phyloP scores from a whole-genome alignment of 2,113 vertebrate species.

The Columba janthina region DNA sequence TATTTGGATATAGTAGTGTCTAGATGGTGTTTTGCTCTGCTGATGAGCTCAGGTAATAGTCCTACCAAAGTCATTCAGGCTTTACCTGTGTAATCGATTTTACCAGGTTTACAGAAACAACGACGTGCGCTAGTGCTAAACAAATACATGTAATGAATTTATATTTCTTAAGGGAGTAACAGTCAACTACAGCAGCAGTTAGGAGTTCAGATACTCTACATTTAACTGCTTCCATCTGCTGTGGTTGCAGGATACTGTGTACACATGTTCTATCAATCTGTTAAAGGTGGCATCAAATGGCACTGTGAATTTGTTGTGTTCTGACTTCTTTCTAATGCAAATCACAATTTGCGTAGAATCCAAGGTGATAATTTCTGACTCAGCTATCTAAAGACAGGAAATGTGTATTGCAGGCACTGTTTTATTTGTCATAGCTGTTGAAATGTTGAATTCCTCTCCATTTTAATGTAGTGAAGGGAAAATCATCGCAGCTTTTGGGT shows the following conservation, averaged over 20 bases:
- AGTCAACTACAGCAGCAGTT: background rate
- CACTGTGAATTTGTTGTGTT: background rate
- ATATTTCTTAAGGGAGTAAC: background rate
- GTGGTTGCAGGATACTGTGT: background rate
- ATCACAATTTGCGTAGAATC: background rate
- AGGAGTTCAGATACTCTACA: background rate
- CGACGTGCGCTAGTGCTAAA: background rate
- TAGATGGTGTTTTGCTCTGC: background rate
- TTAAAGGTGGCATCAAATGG: background rate
- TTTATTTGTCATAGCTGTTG: background rate
- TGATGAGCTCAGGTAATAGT: background rate
- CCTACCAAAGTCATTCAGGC: accelerated
- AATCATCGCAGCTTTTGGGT: background rate
- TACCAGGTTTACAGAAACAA: background rate
- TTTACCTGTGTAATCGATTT: background rate
- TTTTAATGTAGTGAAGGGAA: background rate
- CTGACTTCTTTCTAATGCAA: background rate
- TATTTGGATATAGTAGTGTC: background rate
- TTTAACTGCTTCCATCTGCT: background rate
- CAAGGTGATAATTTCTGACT: background rate
- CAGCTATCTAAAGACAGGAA: background rate
- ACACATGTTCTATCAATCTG: background rate
- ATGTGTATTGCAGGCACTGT: background rate
- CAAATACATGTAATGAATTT: background rate
- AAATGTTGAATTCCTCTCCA: background rate